Conservation (phyloP, 1,140 invertebrate genomes). For the Frieseomelitta varia region DNA sequence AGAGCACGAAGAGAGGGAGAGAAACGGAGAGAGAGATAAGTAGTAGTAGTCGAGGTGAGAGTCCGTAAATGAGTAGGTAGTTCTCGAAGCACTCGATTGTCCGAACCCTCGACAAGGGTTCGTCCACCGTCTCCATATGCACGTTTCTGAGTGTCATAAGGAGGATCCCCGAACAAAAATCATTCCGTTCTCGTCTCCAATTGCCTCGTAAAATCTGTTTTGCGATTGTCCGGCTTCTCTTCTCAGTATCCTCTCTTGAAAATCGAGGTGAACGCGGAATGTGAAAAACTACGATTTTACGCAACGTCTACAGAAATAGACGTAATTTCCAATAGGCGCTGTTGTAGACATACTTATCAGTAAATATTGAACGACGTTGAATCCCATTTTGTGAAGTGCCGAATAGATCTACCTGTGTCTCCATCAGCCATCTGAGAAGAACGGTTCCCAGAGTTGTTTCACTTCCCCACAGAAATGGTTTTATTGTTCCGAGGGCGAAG, state of each 20-base stretch:
- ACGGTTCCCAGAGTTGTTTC: slow-evolving; percentile 30
- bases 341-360: neutral
- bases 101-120: slow-evolving; percentile 67
- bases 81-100: slow-evolving; percentile 64
- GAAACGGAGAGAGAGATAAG: neutral
- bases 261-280: no score
- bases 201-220: slow-evolving; percentile 16
- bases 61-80: slow-evolving; percentile 72
- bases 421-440: neutral
- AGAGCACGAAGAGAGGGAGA: neutral
- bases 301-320: neutral
- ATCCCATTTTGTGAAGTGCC: neutral
- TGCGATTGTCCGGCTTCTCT: neutral
- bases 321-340: no score
- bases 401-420: slow-evolving; percentile 12
- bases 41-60: slow-evolving; percentile 55
- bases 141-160: slow-evolving; percentile 29
- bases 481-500: slow-evolving; percentile 26
- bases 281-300: no score
- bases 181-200: neutral
- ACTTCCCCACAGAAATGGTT: slow-evolving; percentile 31
- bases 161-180: slow-evolving; percentile 34
- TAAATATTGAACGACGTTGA: neutral
- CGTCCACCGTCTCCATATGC: slow-evolving; percentile 56
- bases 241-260: no score